Percentiles rank a stretch among this genome's conserved stretches.
phyloP scores from a whole-genome alignment of 2,797 vertebrate species.

The Poeciliopsis presidionis region DNA sequence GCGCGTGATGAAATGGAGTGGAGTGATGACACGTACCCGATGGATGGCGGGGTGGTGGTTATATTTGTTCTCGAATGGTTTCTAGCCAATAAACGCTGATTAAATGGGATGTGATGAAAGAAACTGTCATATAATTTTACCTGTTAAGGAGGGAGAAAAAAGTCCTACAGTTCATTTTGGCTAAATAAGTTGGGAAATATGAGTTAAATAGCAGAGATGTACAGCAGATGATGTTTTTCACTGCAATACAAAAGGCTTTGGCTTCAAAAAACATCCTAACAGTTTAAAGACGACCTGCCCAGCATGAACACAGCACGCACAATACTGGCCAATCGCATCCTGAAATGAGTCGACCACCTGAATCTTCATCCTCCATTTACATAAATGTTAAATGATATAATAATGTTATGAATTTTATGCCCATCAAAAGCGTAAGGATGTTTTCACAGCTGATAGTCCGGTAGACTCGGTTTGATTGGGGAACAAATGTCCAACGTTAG shows the following conservation, averaged over 20 bases:
- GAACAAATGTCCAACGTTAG: too few relatives aligned
- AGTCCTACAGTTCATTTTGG: not conserved
- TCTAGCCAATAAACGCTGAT: conserved; percentile 35
- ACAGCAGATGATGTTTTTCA: not conserved
- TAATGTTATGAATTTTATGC: not conserved
- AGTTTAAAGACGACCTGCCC: not conserved
- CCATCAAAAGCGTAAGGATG: too few relatives aligned
- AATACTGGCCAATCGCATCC: not conserved
- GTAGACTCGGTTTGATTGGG: too few relatives aligned
- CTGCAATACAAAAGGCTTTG: not conserved
- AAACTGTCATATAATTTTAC: not conserved
- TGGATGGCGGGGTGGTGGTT: conserved; percentile 11
- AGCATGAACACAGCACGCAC: not conserved
- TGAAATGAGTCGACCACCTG: not conserved
- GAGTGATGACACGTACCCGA: conserved; percentile 5
- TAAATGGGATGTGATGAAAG: conserved; percentile 55
- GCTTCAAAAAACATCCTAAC: not conserved
- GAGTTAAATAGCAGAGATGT: not conserved
- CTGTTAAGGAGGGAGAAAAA: not conserved
- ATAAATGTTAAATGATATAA: not conserved
- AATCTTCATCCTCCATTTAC: not conserved
- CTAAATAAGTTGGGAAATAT: not conserved
- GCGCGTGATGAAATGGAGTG: conserved; percentile 14
- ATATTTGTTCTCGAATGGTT: conserved; percentile 21
- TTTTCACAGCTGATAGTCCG: too few relatives aligned